These are phyloP conservation scores for Caenorhabditis sp. DNA, from an alignment of 2,888 invertebrate genomes.

Conservation along the genomic window DNA sequence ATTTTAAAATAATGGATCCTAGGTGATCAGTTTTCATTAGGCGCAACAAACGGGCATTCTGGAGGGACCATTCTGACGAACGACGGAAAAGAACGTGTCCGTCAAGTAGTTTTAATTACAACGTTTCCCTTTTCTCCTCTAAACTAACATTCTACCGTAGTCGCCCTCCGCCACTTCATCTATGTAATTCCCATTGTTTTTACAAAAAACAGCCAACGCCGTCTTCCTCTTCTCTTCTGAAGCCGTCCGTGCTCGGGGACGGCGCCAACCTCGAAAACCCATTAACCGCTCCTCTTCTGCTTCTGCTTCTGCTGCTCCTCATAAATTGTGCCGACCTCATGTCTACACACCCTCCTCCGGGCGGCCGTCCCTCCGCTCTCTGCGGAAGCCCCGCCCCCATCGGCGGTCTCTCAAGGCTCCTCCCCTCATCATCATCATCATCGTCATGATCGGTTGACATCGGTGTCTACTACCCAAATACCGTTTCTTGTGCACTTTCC, in stretches of 20 bases:
- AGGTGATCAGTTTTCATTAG: too few relatives aligned
- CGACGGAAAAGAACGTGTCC: too few relatives aligned
- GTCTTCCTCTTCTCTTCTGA: neutral
- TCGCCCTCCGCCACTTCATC: neutral
- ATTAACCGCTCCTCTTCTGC: conserved; percentile 16
- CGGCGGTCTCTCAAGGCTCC: conserved; percentile 11
- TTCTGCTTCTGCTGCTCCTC: conserved; percentile 13
- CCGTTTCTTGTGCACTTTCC: too few relatives aligned
- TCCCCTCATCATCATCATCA: conserved; percentile 18
- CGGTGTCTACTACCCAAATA: conserved; percentile 6
- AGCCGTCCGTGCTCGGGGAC: neutral
- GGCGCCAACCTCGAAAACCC: conserved; percentile 17
- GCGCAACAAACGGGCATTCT: too few relatives aligned
- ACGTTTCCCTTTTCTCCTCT: too few relatives aligned
- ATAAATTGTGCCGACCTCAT: conserved; percentile 52
- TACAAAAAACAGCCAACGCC: neutral
- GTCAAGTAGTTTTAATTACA: too few relatives aligned
- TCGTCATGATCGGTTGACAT: conserved; percentile 28
- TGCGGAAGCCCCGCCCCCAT: conserved; percentile 29
- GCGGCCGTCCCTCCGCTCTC: neutral
- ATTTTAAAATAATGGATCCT: too few relatives aligned
- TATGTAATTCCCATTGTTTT: conserved; percentile 17
- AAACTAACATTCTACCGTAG: too few relatives aligned
- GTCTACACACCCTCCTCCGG: conserved; percentile 28
- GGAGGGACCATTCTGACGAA: too few relatives aligned